These are phyloP conservation scores for Anguilla obscura DNA, from an alignment of 2,797 vertebrate genomes.

Conservation along the genomic window DNA sequence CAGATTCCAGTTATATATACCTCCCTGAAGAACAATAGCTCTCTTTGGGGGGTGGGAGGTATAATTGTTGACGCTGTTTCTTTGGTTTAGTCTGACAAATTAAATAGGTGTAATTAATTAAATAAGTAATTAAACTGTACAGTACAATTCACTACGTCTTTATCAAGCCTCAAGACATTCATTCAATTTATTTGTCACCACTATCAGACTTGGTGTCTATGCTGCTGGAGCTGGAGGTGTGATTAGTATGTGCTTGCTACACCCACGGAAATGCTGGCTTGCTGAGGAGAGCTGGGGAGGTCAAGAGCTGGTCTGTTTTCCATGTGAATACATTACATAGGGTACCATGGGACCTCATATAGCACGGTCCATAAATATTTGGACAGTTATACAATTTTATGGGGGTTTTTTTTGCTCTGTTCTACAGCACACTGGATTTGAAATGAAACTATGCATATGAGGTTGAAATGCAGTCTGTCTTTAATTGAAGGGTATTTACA, in stretches of 20 bases:
- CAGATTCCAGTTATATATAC: background rate
- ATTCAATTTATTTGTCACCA: conserved; percentile 5
- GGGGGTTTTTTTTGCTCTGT: no score
- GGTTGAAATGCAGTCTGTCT: no score
- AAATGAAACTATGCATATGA: no score
- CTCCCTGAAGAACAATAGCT: background rate
- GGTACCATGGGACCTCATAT: background rate
- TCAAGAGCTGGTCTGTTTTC: background rate
- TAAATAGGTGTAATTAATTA: background rate
- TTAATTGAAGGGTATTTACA: no score
- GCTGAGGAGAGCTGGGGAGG: background rate
- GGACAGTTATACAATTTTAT: no score
- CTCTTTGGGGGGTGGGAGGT: background rate
- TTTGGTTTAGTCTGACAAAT: background rate
- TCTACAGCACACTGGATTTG: no score
- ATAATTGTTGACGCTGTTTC: background rate
- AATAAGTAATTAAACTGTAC: conserved; percentile 9
- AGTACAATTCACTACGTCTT: background rate
- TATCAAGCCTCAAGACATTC: conserved; percentile 8
- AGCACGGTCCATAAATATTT: background rate
- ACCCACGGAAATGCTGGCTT: conserved; percentile 9
- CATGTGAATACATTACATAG: background rate
- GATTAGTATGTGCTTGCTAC: background rate
- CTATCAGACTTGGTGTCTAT: conserved; percentile 2
- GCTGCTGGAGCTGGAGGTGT: background rate